Evolutionary conservation across 1,140 invertebrate species (phyloP).

Genomic region (Pomacea maculata): DNA sequence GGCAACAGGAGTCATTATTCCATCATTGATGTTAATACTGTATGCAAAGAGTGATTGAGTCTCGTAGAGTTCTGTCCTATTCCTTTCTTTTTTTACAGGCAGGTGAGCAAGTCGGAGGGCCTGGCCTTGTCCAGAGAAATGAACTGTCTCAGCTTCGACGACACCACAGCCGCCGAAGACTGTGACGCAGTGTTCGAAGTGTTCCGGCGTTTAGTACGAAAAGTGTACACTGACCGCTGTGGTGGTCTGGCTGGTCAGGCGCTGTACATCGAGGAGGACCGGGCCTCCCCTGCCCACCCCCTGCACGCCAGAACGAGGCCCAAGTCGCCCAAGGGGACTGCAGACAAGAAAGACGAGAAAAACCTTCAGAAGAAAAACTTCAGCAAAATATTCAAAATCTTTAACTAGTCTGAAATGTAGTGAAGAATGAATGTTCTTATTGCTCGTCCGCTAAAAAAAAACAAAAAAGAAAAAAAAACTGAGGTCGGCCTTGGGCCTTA

Average conservation of each 20-base stretch:
- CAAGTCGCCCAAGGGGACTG: slow-evolving; percentile 44
- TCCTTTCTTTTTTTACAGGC: slow-evolving; percentile 43
- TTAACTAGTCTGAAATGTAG: slow-evolving; percentile 43
- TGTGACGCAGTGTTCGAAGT: slow-evolving; percentile 61
- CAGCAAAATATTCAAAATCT: slow-evolving; percentile 63
- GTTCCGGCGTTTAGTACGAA: slow-evolving; percentile 60
- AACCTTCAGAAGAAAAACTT: slow-evolving; percentile 56
- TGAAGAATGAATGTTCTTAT: neutral
- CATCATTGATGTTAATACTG: no score
- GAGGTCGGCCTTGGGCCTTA: no score
- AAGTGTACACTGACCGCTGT: slow-evolving; percentile 58
- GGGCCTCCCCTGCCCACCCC: slow-evolving; percentile 29
- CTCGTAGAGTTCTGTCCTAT: neutral
- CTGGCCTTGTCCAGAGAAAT: slow-evolving; percentile 52
- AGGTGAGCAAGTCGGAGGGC: slow-evolving; percentile 63
- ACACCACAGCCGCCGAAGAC: slow-evolving; percentile 62
- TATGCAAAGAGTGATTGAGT: no score
- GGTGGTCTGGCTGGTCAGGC: slow-evolving; percentile 46
- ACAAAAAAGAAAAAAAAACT: no score
- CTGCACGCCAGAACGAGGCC: slow-evolving; percentile 42
- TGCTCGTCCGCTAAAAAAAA: no score
- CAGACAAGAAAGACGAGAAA: slow-evolving; percentile 55
- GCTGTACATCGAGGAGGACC: slow-evolving; percentile 58
- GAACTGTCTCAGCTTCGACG: slow-evolving; percentile 63
- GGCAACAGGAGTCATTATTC: no score